Evolutionary conservation across 2,797 vertebrate species (phyloP).

Genomic region (Dendrocincla tyrannina): DNA sequence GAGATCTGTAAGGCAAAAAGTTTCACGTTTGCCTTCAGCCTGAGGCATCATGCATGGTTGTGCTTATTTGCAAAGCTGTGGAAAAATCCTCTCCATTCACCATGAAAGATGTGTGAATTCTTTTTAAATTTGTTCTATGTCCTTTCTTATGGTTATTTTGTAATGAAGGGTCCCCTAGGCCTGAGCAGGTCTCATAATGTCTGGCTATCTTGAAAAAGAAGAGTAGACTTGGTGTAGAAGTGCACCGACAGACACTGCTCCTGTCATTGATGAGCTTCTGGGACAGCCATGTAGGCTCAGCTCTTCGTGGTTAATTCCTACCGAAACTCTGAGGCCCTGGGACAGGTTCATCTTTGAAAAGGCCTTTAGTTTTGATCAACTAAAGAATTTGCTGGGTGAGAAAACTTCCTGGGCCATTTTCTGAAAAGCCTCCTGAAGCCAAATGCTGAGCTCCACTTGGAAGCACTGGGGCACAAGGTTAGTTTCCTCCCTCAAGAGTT

Average conservation of each 20-base stretch:
- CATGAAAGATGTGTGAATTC: not conserved
- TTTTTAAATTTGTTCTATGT: not conserved
- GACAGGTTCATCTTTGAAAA: not conserved
- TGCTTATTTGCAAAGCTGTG: not conserved
- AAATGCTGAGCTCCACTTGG: not conserved
- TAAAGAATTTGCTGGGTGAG: not conserved
- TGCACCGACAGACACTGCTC: rapidly evolving
- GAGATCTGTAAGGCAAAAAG: not conserved
- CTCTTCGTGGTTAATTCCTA: not conserved
- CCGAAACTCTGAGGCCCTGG: not conserved
- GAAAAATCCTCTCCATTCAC: not conserved
- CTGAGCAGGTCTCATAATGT: rapidly evolving
- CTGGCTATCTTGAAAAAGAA: not conserved
- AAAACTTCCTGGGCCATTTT: not conserved
- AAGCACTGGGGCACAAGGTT: not conserved
- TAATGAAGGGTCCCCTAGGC: not conserved
- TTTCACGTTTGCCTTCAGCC: not conserved
- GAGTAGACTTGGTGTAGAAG: not conserved
- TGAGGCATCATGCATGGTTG: rapidly evolving
- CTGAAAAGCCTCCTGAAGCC: not conserved
- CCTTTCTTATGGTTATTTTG: not conserved
- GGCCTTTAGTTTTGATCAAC: not conserved
- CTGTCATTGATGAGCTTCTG: rapidly evolving
- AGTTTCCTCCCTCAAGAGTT: not conserved
- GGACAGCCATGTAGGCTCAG: not conserved